Percentiles rank a stretch among this genome's conserved stretches.
These are phyloP conservation scores for Diplolepis rosae DNA, from an alignment of 2,888 invertebrate species.

Conservation along the genomic window DNA sequence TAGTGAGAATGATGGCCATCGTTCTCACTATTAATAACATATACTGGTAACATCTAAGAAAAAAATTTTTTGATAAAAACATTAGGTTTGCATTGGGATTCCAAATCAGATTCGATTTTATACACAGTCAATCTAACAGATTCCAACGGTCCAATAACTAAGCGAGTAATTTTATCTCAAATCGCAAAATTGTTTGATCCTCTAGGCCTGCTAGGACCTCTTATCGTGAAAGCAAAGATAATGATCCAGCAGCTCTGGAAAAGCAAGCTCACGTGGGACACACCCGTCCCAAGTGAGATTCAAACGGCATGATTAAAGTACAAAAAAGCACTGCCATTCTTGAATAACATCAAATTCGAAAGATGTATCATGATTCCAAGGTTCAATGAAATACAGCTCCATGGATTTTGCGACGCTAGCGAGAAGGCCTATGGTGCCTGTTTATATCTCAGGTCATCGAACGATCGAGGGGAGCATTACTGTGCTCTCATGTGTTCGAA, in stretches of 20 bases:
- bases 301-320: not conserved
- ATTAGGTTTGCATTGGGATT: constrained; percentile 37
- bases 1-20: too few relatives aligned
- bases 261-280: not conserved
- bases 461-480: not conserved
- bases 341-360: not conserved
- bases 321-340: not conserved
- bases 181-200: constrained; percentile 45
- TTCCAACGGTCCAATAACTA: constrained; percentile 24
- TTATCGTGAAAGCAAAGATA: not conserved
- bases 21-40: too few relatives aligned
- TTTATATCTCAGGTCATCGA: constrained; percentile 23
- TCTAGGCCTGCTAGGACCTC: not conserved
- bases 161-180: constrained; percentile 48
- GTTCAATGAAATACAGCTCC: constrained; percentile 23
- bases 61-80: too few relatives aligned
- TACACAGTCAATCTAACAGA: not conserved
- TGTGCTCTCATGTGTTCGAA: not conserved
- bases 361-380: not conserved
- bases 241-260: not conserved
- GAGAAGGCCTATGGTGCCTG: constrained; percentile 46
- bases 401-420: constrained; percentile 49
- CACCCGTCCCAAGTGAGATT: not conserved
- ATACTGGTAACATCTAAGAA: too few relatives aligned
- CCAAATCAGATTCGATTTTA: constrained; percentile 30